Evolutionary conservation across 1,140 invertebrate genomes (phyloP).

Genomic region (Halyomorpha halys): DNA sequence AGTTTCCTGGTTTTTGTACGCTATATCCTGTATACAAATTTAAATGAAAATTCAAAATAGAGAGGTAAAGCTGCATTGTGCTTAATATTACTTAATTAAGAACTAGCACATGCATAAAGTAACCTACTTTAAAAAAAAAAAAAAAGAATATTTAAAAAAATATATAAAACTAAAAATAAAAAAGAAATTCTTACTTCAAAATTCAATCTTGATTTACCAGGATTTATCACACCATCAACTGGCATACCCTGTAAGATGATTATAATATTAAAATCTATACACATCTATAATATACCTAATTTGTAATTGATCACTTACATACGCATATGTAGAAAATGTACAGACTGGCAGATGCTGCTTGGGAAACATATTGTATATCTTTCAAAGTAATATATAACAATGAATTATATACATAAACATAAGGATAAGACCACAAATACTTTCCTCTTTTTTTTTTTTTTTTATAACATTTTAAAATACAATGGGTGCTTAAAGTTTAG

Average conservation of each 20-base stretch:
- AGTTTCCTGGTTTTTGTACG: no score
- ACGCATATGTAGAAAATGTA: no score
- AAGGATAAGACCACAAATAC: not conserved
- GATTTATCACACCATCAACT: conserved; percentile 26
- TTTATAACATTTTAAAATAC: not conserved
- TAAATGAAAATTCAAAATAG: no score
- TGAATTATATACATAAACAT: not conserved
- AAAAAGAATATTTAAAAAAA: not conserved
- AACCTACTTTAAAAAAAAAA: not conserved
- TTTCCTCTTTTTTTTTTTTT: not conserved
- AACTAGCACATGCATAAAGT: no score
- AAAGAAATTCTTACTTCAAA: conserved; percentile 30
- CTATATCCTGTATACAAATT: no score
- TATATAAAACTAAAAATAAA: not conserved
- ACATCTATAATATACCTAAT: no score
- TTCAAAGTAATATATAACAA: not conserved
- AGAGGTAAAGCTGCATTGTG: no score
- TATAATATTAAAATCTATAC: not conserved
- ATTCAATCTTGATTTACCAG: conserved; percentile 31
- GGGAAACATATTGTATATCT: not conserved
- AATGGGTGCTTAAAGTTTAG: no score
- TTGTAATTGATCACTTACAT: no score
- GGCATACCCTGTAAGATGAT: conserved; percentile 24
- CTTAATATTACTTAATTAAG: no score
- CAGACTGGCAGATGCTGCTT: no score